Evolutionary conservation across 2,888 invertebrate species (phyloP), one percentile per base, ranked within the genome.

Genomic region (Linyphia triangularis): DNA sequence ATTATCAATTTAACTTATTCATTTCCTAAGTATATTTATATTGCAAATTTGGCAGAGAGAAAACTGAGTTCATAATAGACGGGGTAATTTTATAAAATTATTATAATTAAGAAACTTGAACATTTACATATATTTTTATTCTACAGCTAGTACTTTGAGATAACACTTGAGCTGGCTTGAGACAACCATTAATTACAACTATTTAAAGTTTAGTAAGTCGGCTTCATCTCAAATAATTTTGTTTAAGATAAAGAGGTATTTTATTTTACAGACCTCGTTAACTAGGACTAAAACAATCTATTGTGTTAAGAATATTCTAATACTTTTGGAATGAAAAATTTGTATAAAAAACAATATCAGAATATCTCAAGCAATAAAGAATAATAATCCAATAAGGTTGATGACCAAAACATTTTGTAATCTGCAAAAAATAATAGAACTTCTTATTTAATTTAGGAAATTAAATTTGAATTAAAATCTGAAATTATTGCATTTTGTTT

Each of bases 131-230:
- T 43, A 57, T 28, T 37, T 84, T 57, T 57, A 13, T 61, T n/a
- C 86, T 88, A 88, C 59, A 75, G 30, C 86, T 88, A 88, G 28
- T 88, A 88, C 86, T 88, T 88, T 88, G 86, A 88, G 81, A 88
- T 37, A 82, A 59, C 69, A 57, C 69, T 81, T 88, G 86, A 86
- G 86, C 86, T 65, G 40, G 28, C 51, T 5, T 40, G 40, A 16
- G 51, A 51, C 7, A 51, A n/a, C n/a, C n/a, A n/a, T n/a, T 65
- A 51, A 16, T 16, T 13, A 51, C 4, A 51, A 33, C 33, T 6
- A 9, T 6, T 33, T 33, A 9, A 33, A 33, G 51, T 51, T 51
- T 51, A 51, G n/a, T 51, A n/a, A 13, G 16, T 43, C n/a, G n/a
- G 51, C n/a, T 51, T 51, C 51, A 51, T 51, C 51, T n/a, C 13